Evolutionary conservation across 1,140 invertebrate genomes (phyloP).

Genomic region (Panagrolaimus sp.): DNA sequence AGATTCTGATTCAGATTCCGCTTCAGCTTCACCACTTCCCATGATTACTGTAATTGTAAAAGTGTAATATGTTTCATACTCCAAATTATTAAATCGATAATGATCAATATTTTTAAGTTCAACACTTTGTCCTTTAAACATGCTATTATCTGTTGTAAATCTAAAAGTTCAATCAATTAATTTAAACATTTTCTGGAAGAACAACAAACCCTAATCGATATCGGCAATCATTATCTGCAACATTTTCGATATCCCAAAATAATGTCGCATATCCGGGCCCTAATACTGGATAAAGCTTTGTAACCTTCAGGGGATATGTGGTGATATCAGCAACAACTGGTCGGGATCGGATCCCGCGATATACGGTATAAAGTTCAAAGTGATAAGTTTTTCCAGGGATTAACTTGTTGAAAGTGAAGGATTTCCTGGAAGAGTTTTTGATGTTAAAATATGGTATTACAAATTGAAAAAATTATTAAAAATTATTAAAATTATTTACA

Average conservation of each 20-base stretch:
- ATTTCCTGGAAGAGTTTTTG: conserved; percentile 40
- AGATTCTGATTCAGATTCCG: conserved; percentile 55
- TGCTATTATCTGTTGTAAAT: conserved; percentile 38
- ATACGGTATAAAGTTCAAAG: conserved; percentile 52
- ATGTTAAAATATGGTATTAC: too few relatives aligned
- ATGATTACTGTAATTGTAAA: conserved; percentile 57
- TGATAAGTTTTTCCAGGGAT: conserved; percentile 57
- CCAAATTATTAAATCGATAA: conserved; percentile 45
- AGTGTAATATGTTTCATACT: conserved; percentile 56
- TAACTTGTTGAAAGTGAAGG: conserved; percentile 59
- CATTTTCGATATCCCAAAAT: conserved; percentile 55
- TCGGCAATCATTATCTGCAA: conserved; percentile 51
- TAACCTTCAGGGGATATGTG: conserved; percentile 58
- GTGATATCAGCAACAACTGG: conserved; percentile 51
- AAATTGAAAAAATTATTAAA: too few relatives aligned
- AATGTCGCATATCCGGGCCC: conserved; percentile 51
- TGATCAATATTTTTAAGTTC: conserved; percentile 39
- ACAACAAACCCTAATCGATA: conserved; percentile 50
- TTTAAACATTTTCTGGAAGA: too few relatives aligned
- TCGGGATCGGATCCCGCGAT: conserved; percentile 51
- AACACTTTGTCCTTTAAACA: conserved; percentile 40
- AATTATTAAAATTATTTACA: too few relatives aligned
- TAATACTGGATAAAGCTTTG: conserved; percentile 49
- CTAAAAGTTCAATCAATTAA: conserved; percentile 2
- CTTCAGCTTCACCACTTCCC: conserved; percentile 50